Conservation (phyloP, 2,888 invertebrate species). For the Hydriomena furcata region DNA sequence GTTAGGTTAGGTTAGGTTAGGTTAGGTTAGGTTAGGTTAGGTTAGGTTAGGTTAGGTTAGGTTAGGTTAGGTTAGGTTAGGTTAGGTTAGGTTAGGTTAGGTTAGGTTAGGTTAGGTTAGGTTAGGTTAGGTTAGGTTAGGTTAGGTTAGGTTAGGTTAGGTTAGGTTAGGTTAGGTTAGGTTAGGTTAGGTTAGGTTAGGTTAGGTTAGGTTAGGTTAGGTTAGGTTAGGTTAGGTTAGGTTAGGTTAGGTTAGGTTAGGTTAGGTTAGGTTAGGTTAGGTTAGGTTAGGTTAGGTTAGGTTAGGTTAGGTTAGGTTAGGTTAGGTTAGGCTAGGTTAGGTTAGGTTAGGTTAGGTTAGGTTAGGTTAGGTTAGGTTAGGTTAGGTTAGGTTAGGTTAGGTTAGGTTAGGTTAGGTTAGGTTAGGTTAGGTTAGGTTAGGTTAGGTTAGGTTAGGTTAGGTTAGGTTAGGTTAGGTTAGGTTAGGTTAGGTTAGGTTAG, state of each 20-base stretch:
- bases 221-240: constrained; percentile 11
- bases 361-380: constrained; percentile 12
- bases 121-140: constrained; percentile 10
- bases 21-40: constrained; percentile 3
- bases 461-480: constrained; percentile 12
- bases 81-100: constrained; percentile 10
- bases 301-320: constrained; percentile 13
- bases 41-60: constrained; percentile 3
- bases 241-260: constrained; percentile 15
- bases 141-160: constrained; percentile 10
- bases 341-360: constrained; percentile 13
- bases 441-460: constrained; percentile 12
- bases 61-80: constrained; percentile 4
- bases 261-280: constrained; percentile 15
- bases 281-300: constrained; percentile 15
- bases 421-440: constrained; percentile 13
- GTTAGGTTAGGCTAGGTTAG: constrained; percentile 14
- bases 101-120: constrained; percentile 9
- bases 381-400: constrained; percentile 12
- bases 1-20: no score
- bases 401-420: constrained; percentile 13
- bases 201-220: constrained; percentile 14
- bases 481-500: constrained; percentile 12
- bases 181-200: constrained; percentile 11
- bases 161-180: constrained; percentile 11